phyloP scores from a whole-genome alignment of 2,888 invertebrate genomes.

The Macroteleia sp. region DNA sequence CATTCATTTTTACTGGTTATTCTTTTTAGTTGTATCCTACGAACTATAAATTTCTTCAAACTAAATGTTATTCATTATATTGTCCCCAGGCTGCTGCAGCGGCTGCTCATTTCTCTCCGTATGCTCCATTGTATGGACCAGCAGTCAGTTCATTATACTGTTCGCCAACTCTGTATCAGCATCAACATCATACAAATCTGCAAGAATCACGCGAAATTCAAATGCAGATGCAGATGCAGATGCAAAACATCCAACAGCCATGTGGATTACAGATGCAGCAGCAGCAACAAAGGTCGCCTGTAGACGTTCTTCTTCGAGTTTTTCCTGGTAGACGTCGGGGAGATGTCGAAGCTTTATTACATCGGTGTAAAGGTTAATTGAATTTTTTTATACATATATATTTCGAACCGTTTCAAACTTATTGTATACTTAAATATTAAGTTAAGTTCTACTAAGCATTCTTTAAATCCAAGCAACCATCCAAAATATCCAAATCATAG shows the following conservation, averaged over 20 bases:
- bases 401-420: too few relatives aligned
- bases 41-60: too few relatives aligned
- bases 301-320: constrained; percentile 94
- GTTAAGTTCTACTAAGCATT: too few relatives aligned
- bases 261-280: constrained; percentile 75
- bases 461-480: too few relatives aligned
- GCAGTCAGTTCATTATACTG: constrained; percentile 80
- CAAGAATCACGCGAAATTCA: constrained; percentile 79
- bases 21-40: too few relatives aligned
- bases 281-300: constrained; percentile 87
- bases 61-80: too few relatives aligned
- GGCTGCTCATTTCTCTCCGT: constrained; percentile 79
- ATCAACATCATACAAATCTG: constrained; percentile 78
- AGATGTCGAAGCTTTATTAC: constrained; percentile 93
- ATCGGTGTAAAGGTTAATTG: constrained; percentile 88
- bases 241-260: constrained; percentile 79
- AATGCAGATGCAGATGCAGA: constrained; percentile 81
- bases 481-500: too few relatives aligned
- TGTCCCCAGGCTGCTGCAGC: constrained; percentile 78
- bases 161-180: constrained; percentile 79
- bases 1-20: too few relatives aligned
- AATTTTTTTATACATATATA: not conserved
- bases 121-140: constrained; percentile 79
- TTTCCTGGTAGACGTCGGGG: constrained; percentile 94
- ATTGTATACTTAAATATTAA: too few relatives aligned